A percentile compares a stretch with the other conserved stretches of the same genome.
Evolutionary conservation across 1,140 invertebrate genomes (phyloP).

Genomic region (Caenorhabditis tropicalis): DNA sequence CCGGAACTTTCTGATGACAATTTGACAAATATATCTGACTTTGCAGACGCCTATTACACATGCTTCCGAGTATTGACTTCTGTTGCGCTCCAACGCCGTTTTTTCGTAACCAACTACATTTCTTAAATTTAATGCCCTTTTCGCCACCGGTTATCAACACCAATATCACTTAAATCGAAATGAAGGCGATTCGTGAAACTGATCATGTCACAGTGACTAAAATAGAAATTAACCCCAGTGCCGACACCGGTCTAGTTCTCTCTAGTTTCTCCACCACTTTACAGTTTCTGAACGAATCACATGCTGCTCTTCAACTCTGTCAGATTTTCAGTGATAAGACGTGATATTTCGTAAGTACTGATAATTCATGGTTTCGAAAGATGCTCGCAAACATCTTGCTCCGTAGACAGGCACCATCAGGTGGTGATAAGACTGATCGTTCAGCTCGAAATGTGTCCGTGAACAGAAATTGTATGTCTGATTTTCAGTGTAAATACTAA

Average conservation of each 20-base stretch:
- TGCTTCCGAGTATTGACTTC: no score
- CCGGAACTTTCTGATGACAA: no score
- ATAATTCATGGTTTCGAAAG: slow-evolving; percentile 17
- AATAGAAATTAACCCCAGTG: neutral
- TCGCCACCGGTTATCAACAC: no score
- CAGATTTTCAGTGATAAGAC: slow-evolving; percentile 1
- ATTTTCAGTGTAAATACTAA: no score
- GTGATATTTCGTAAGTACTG: slow-evolving; percentile 42
- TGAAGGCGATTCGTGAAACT: neutral
- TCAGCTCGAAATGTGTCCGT: slow-evolving; percentile 2
- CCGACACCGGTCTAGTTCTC: slow-evolving; percentile 17
- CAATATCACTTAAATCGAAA: neutral
- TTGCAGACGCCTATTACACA: no score
- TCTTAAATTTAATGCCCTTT: no score
- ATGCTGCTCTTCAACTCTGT: neutral
- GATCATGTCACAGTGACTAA: neutral
- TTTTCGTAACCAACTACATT: no score
- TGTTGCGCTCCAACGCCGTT: no score
- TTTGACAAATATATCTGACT: no score
- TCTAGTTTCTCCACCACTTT: slow-evolving; percentile 6
- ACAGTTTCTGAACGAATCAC: neutral
- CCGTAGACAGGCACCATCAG: slow-evolving; percentile 4
- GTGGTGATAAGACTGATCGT: neutral
- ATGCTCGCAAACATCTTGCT: slow-evolving; percentile 24
- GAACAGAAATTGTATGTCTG: neutral